Evolutionary conservation across 2,888 invertebrate species (phyloP), one percentile per base, ranked within the genome.

Genomic region (Agriopis leucophaearia): DNA sequence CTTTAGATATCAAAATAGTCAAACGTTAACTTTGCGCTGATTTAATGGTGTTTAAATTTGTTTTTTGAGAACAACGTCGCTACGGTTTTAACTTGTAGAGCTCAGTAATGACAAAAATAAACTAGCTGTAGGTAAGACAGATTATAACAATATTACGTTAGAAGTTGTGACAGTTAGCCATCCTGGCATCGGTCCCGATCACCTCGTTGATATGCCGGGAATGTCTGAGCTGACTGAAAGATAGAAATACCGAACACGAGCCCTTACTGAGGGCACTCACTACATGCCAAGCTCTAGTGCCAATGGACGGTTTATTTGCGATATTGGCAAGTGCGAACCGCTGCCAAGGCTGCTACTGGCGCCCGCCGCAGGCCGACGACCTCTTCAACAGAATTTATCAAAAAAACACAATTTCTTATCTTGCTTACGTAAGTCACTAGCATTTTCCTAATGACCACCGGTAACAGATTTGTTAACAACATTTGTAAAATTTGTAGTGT

Each of bases 231-330:
- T 76, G 78, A 73, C 77, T 70, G 71, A 81, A 84, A 81, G 78
- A 81, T 78, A 81, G 77, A 83, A 85, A 84, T 84, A 82, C 76
- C 74, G 76, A 79, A 83, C 81, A 81, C 71, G 73, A 83, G 82
- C 87, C 85, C 84, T 85, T 86, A 85, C 83, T 79, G 82, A 87
- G 86, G 86, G 87, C 86, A 84, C 84, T 83, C 83, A 82, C 79
- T 78, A 81, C 80, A 84, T 91, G 91, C 91, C 90, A 89, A 87
- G 84, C 84, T 73, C 79, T 78, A 84, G 83, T 92, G 92, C 92
- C 93, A 93, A 90, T 92, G 84, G 80, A 78, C 83, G 84, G 90
- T 90, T 91, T 94, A 94, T 94, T 93, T 94, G 90, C 87, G 90
- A 90, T 88, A 88, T 92, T 93, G 93, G 93, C 93, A 92, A 84